Evolutionary conservation across 35 echinoderm and acorn worm species (phyloP).

Genomic region (Antedon bifida): DNA sequence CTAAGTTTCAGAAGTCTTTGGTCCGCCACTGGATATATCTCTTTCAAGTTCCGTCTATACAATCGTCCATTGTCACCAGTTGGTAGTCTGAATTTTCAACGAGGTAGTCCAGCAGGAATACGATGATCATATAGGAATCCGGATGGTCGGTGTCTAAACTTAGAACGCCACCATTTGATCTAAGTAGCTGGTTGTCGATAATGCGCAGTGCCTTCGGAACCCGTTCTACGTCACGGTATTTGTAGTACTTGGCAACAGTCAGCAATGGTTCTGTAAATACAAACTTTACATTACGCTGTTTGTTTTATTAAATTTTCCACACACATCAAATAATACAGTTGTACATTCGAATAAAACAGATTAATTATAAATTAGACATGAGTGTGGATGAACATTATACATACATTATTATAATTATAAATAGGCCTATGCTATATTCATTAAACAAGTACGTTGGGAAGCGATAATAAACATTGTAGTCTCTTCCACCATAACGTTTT

Average conservation of each 20-base stretch:
- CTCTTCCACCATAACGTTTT: too few relatives aligned
- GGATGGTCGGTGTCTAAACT: slow-evolving; percentile 23
- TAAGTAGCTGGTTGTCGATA: slow-evolving; percentile 17
- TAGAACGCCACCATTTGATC: slow-evolving; percentile 17
- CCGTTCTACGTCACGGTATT: slow-evolving; percentile 22
- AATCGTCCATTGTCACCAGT: slow-evolving; percentile 16
- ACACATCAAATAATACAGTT: neutral
- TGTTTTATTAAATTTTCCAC: neutral
- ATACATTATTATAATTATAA: too few relatives aligned
- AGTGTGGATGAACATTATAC: too few relatives aligned
- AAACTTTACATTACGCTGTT: too few relatives aligned
- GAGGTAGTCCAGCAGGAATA: slow-evolving; percentile 34
- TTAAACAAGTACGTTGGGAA: too few relatives aligned
- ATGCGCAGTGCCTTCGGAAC: slow-evolving; percentile 35
- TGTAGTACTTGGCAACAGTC: slow-evolving; percentile 19
- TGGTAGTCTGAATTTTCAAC: slow-evolving; percentile 28
- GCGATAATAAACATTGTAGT: too few relatives aligned
- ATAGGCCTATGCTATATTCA: too few relatives aligned
- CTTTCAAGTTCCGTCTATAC: neutral
- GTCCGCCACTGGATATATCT: too few relatives aligned
- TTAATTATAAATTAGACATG: too few relatives aligned
- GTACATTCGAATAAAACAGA: neutral
- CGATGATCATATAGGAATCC: slow-evolving; percentile 26
- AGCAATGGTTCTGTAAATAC: neutral
- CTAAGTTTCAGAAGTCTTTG: too few relatives aligned